phyloP scores from a whole-genome alignment of 2,888 invertebrate species.

The Eupithecia dodoneata region DNA sequence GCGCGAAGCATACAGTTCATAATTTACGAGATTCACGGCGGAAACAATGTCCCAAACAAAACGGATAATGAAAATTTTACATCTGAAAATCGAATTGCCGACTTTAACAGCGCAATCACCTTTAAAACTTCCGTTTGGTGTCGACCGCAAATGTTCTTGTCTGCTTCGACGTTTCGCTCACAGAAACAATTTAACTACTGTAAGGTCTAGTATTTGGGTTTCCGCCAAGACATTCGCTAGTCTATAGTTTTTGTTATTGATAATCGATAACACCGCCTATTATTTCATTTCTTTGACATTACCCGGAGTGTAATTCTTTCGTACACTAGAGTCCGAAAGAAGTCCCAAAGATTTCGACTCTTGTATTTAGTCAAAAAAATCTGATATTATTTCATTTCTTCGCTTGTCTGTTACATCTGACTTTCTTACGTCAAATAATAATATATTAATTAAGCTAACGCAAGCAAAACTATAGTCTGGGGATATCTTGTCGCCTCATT shows the following conservation, averaged over 20 bases:
- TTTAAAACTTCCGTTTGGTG: slow-evolving; percentile 45
- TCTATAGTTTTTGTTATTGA: too few relatives aligned
- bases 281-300: too few relatives aligned
- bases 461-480: slow-evolving; percentile 59
- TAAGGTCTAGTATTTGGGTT: background rate
- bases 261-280: too few relatives aligned
- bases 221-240: background rate
- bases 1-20: slow-evolving; percentile 75
- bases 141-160: background rate
- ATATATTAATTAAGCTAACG: slow-evolving; percentile 50
- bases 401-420: background rate
- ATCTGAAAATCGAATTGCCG: slow-evolving; percentile 73
- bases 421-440: slow-evolving; percentile 38
- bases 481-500: slow-evolving; percentile 71
- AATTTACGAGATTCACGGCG: slow-evolving; percentile 77
- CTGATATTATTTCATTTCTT: too few relatives aligned
- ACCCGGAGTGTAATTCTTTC: too few relatives aligned
- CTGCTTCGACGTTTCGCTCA: background rate
- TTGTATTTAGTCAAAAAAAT: too few relatives aligned
- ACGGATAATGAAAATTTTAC: slow-evolving; percentile 79
- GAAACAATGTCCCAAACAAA: slow-evolving; percentile 78
- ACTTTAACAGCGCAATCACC: slow-evolving; percentile 64
- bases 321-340: too few relatives aligned
- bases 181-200: background rate
- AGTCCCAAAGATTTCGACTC: too few relatives aligned